Conservation (phyloP, 2,888 invertebrate species). For the Herminia tarsipennalis region DNA sequence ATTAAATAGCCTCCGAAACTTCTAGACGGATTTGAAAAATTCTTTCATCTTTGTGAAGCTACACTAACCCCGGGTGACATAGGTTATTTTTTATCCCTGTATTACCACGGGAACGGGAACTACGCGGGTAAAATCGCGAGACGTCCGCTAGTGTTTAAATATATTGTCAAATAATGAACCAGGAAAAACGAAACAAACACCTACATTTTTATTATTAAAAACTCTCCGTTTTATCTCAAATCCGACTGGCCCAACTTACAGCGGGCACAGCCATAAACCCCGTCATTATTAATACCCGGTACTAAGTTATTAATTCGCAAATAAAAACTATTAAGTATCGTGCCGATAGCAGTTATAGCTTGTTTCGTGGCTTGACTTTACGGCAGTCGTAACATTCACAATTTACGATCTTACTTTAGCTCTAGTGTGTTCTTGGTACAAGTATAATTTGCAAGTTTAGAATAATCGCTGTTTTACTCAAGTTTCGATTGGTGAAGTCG, state of each 20-base stretch:
- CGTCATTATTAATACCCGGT: slow-evolving; percentile 31
- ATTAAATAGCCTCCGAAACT: too few relatives aligned
- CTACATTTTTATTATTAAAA: too few relatives aligned
- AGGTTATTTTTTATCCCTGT: too few relatives aligned
- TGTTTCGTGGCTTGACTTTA: slow-evolving; percentile 56
- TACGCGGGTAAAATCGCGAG: too few relatives aligned
- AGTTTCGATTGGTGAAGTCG: slow-evolving; percentile 39
- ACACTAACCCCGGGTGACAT: too few relatives aligned
- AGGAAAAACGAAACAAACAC: too few relatives aligned
- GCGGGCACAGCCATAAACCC: slow-evolving; percentile 13
- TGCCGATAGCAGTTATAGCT: slow-evolving; percentile 55
- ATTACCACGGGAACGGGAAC: too few relatives aligned
- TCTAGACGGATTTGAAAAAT: too few relatives aligned
- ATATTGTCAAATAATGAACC: too few relatives aligned
- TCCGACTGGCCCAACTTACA: slow-evolving; percentile 12
- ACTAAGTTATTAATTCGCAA: slow-evolving; percentile 49
- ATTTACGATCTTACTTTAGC: slow-evolving; percentile 60
- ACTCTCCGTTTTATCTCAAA: slow-evolving; percentile 10
- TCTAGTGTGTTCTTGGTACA: slow-evolving; percentile 49
- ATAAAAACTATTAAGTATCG: slow-evolving; percentile 55
- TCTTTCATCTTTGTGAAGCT: too few relatives aligned
- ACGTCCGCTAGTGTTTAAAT: too few relatives aligned
- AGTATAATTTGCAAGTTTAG: slow-evolving; percentile 45
- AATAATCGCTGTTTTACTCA: slow-evolving; percentile 37
- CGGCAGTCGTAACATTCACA: slow-evolving; percentile 49